Conservation (phyloP, 2,797 vertebrate species). For the Falco columbarius region DNA sequence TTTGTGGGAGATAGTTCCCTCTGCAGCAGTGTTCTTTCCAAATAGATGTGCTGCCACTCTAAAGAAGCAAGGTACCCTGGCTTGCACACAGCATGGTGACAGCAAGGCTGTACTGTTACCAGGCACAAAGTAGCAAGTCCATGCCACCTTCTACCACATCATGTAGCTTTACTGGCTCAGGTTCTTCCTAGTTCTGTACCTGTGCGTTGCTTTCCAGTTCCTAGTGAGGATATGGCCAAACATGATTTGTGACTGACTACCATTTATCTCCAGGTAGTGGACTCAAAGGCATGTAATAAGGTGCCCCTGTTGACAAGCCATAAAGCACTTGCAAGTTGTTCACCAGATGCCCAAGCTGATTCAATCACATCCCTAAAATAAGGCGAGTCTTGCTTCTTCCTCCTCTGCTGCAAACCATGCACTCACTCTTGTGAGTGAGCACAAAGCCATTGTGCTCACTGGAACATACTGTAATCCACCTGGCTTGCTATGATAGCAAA, state of each 20-base stretch:
- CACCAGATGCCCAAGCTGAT: background rate
- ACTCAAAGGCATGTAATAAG: background rate
- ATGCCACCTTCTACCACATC: background rate
- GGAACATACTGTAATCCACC: background rate
- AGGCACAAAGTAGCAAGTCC: background rate
- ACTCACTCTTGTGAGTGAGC: background rate
- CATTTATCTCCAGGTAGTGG: background rate
- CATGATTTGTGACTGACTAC: background rate
- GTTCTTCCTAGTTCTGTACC: background rate
- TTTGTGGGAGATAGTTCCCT: background rate
- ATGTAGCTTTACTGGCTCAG: background rate
- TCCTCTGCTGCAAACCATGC: background rate
- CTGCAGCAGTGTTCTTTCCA: background rate
- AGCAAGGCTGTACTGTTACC: background rate
- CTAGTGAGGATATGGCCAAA: background rate
- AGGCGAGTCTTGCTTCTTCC: background rate
- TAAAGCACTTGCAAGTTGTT: background rate
- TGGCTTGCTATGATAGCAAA: background rate
- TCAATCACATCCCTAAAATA: background rate
- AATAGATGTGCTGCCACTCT: rapidly evolving
- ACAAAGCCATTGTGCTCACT: background rate
- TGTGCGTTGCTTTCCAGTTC: background rate
- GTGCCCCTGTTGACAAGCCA: background rate
- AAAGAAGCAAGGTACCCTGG: background rate
- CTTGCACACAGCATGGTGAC: background rate